Conservation (phyloP, 2,888 invertebrate genomes). For the Trypoxylon attenuatum region DNA sequence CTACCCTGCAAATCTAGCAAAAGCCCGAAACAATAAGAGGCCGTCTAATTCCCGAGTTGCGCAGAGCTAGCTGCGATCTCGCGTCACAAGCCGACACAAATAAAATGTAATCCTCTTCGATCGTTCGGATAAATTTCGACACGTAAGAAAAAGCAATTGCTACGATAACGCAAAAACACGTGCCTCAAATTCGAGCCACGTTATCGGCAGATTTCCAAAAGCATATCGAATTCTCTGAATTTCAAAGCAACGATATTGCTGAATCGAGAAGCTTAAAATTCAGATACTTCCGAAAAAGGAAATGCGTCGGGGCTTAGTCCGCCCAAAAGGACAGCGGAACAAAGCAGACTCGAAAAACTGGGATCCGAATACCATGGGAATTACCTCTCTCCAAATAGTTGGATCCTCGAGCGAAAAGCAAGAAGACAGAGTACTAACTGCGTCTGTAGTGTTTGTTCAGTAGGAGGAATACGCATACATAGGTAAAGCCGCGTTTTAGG, state of each 20-base stretch:
- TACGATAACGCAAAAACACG: background rate
- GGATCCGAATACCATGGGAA: conserved; percentile 29
- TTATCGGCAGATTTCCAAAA: too few relatives aligned
- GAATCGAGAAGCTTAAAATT: background rate
- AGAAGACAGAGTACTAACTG: conserved; percentile 24
- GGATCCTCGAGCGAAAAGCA: conserved; percentile 21
- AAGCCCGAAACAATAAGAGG: conserved; percentile 31
- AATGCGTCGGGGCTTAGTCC: conserved; percentile 28
- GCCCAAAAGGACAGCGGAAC: conserved; percentile 19
- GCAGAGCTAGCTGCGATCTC: too few relatives aligned
- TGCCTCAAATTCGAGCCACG: too few relatives aligned
- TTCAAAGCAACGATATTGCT: background rate
- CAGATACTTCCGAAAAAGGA: too few relatives aligned
- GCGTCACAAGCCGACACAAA: too few relatives aligned
- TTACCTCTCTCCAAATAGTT: background rate
- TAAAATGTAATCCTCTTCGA: too few relatives aligned
- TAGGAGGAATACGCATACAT: conserved; percentile 29
- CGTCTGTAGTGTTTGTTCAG: conserved; percentile 28
- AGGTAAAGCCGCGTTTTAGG: conserved; percentile 40
- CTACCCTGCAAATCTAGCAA: conserved; percentile 66
- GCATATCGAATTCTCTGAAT: too few relatives aligned
- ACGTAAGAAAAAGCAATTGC: too few relatives aligned
- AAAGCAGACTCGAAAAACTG: conserved; percentile 9
- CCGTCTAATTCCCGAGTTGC: too few relatives aligned
- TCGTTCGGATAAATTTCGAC: too few relatives aligned